phyloP scores from a whole-genome alignment of 92 coral and sea anemone genomes.

The Umimayanthus chanpuru region DNA sequence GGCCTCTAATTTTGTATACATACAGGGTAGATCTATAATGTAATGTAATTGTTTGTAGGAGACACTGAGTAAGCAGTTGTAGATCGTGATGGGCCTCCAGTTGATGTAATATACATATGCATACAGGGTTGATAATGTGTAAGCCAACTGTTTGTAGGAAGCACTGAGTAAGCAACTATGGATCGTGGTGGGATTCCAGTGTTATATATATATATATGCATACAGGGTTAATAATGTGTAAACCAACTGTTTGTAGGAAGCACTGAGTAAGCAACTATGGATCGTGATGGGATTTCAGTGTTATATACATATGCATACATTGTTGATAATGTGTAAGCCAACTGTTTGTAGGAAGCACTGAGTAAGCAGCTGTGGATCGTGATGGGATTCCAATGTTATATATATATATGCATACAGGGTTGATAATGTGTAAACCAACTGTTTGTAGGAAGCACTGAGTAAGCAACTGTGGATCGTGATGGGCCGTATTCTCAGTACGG shows the following conservation, averaged over 20 bases:
- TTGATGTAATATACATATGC: no score
- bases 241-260: conserved; percentile 23
- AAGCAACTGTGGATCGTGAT: conserved; percentile 92
- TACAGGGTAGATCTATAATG: no score
- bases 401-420: no score
- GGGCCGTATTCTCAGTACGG: conserved; percentile 91
- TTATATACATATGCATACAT: no score
- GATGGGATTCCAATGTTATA: conserved; percentile 49
- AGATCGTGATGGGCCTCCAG: conserved; percentile 94
- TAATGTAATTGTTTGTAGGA: conserved; percentile 25
- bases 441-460: conserved; percentile 73
- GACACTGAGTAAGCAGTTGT: no score
- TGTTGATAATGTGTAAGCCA: no score
- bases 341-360: conserved; percentile 65
- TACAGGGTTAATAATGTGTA: no score
- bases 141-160: conserved; percentile 51
- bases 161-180: conserved; percentile 86
- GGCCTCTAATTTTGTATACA: conserved; percentile 64
- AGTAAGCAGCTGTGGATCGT: conserved; percentile 91
- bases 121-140: no score
- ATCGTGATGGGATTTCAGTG: conserved; percentile 91
- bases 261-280: no score
- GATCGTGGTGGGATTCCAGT: conserved; percentile 71
- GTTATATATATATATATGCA: not conserved
- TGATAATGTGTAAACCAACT: not conserved